These are phyloP conservation scores for Acromyrmex heyeri DNA, from an alignment of 1,140 invertebrate genomes.

Conservation along the genomic window DNA sequence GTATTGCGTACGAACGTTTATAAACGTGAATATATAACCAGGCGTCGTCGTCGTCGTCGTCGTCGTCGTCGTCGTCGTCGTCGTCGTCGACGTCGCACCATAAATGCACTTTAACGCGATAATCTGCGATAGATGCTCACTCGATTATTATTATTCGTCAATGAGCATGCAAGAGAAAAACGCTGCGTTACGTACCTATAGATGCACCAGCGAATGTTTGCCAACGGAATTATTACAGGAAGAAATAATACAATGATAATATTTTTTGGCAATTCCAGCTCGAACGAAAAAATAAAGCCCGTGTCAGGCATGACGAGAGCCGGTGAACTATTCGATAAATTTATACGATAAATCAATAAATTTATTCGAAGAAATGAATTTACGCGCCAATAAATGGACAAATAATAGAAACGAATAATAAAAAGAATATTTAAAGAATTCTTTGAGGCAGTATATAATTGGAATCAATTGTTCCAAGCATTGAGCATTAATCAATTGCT, in stretches of 20 bases:
- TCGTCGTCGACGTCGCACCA: constrained; percentile 11
- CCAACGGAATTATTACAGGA: background rate
- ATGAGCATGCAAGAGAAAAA: constrained; percentile 19
- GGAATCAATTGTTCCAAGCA: background rate
- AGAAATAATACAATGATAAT: constrained; percentile 16
- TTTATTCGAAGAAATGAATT: background rate
- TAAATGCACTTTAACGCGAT: constrained; percentile 65
- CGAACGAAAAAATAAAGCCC: background rate
- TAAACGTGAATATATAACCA: constrained; percentile 26
- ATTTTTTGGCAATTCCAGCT: background rate
- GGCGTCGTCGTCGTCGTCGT: background rate
- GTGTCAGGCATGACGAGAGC: background rate
- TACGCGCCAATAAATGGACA: background rate
- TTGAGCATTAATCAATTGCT: background rate
- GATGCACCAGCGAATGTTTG: background rate
- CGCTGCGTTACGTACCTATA: background rate
- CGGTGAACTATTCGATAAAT: constrained; percentile 13
- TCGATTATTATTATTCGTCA: constrained; percentile 52
- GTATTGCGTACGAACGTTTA: constrained; percentile 34
- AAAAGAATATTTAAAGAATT: background rate
- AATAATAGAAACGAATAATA: background rate
- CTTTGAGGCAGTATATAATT: background rate
- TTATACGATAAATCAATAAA: background rate
- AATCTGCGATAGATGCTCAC: constrained; percentile 23
- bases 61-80: background rate